Evolutionary conservation across 2,113 vertebrate species (phyloP).

Genomic region (Elachura formosa): DNA sequence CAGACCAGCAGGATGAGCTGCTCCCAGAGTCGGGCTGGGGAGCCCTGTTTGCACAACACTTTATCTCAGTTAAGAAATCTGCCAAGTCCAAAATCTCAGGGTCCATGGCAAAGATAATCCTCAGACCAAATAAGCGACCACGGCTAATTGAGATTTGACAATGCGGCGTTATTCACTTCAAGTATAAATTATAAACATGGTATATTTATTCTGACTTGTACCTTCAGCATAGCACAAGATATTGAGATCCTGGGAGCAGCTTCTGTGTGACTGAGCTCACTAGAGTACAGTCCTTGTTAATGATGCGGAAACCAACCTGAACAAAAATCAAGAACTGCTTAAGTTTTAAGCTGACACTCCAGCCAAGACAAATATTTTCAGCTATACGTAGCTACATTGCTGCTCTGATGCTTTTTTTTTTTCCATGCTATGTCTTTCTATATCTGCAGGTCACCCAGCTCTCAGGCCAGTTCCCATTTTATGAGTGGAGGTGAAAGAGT

Average conservation of each 20-base stretch:
- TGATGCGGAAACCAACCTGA: constrained; percentile 21
- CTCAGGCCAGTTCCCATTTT: not conserved
- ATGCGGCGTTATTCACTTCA: not conserved
- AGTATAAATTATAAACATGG: not conserved
- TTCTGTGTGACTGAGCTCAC: constrained; percentile 48
- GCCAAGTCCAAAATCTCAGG: not conserved
- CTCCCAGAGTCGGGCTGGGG: not conserved
- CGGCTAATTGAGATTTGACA: not conserved
- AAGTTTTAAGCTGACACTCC: not conserved
- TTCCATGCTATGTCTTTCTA: not conserved
- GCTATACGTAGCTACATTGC: not conserved
- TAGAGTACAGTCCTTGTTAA: constrained; percentile 32
- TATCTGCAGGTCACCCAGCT: not conserved
- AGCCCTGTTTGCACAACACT: not conserved
- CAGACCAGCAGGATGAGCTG: not conserved
- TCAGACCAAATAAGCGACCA: not conserved
- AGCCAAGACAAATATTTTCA: constrained; percentile 48
- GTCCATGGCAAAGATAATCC: not conserved
- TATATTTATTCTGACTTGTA: not conserved
- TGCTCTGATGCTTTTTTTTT: not conserved
- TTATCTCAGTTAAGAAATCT: not conserved
- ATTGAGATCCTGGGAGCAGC: constrained; percentile 12
- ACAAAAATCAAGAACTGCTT: constrained; percentile 55
- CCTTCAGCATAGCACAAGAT: not conserved
- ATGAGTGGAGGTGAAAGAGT: not conserved